Conservation (phyloP, 2,113 vertebrate species). For the Nothobranchius kuhntae region DNA sequence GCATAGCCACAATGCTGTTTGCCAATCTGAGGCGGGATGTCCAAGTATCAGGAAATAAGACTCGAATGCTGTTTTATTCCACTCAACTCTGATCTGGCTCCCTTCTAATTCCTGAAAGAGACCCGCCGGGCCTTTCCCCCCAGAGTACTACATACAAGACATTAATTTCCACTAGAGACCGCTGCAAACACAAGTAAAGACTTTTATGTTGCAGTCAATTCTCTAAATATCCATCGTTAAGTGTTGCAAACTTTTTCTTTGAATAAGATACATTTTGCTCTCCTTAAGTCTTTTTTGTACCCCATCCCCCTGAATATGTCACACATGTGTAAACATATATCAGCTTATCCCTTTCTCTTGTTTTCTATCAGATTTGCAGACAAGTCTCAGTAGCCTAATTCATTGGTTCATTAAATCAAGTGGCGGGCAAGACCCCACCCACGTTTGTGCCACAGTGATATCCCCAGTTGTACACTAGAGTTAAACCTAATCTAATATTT, state of each 20-base stretch:
- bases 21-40: too few relatives aligned
- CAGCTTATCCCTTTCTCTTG: slow-evolving; percentile 7
- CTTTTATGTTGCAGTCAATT: slow-evolving; percentile 19
- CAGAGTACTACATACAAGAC: too few relatives aligned
- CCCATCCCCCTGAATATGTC: slow-evolving; percentile 1
- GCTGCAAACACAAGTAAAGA: neutral
- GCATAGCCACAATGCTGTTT: too few relatives aligned
- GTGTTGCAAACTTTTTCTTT: slow-evolving; percentile 36
- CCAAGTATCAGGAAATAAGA: too few relatives aligned
- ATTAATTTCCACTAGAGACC: too few relatives aligned
- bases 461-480: slow-evolving; percentile 20
- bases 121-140: too few relatives aligned
- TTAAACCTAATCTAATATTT: slow-evolving; percentile 49
- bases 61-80: too few relatives aligned
- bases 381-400: slow-evolving; percentile 26
- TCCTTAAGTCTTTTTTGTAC: slow-evolving; percentile 15
- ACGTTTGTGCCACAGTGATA: slow-evolving; percentile 46
- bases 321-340: neutral
- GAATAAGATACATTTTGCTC: neutral
- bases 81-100: too few relatives aligned
- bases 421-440: slow-evolving; percentile 29
- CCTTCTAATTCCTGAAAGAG: too few relatives aligned
- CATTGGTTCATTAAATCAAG: slow-evolving; percentile 45
- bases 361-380: neutral
- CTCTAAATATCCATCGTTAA: slow-evolving; percentile 47